Base-by-base conservation (phyloP, 2,888 invertebrate species). In the Apodemia mormo region DNA sequence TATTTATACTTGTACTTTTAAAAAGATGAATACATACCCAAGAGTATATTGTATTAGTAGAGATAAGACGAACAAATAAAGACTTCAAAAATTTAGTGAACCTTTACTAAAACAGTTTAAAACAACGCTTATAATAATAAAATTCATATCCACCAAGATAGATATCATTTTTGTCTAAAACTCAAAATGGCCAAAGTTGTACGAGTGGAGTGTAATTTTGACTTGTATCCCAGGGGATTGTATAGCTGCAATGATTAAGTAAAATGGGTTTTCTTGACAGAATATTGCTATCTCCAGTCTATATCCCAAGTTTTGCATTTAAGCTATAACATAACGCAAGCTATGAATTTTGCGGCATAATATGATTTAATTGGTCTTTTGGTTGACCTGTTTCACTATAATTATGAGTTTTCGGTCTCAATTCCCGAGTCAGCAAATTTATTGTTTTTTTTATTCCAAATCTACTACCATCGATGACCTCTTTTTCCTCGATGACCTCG, bases 141-240 rank as follows among this genome's bases (percentile, higher is more conserved):
- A 22, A 22, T 75, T 76, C 73, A 71, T 73, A 66, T 72, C 70
- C 73, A 68, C 73, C 68, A 71, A 76, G 73, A 70, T 69, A 69
- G 71, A 75, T 71, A 72, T 73, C 72, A 73, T 76, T 76, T 74
- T 73, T 74, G 75, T 74, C 72, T 73, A 74, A 74, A 74, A 75
- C 73, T 72, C 68, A 65, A 71, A 77, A 77, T 73, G 70, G 72
- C 68, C 69, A 52, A 75, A 76, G 74, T 77, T 76, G 52, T 45
- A 68, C 65, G 71, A 74, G 71, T 75, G 74, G 71, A 74, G 71
- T 75, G 73, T 70, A 73, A 76, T 77, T 77, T 73, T 73, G 73
- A 71, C 72, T 76, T 73, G 71, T 72, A 73, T 76, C 72, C 72
- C 67, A 22, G 49, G 54, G 49, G 49, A 40, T 61, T 14, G 61